Evolutionary conservation across 2,113 vertebrate genomes (phyloP).

Genomic region (Collichthys lucidus): DNA sequence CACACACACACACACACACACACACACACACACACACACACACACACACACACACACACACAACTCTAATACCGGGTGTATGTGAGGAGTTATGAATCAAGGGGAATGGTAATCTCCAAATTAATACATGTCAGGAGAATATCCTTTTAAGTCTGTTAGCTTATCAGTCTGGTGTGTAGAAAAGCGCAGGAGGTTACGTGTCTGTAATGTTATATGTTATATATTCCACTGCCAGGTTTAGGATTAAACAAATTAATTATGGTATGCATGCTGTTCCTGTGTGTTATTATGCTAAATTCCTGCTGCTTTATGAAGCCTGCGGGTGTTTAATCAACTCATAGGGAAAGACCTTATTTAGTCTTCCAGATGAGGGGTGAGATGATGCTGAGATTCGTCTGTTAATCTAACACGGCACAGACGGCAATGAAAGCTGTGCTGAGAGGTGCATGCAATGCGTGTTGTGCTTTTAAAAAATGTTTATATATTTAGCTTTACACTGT

Average conservation of each 20-base stretch:
- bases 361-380: neutral
- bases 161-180: neutral
- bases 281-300: slow-evolving; percentile 20
- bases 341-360: neutral
- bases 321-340: slow-evolving; percentile 8
- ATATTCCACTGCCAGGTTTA: neutral
- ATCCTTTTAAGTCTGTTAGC: neutral
- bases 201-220: neutral
- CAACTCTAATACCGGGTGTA: neutral
- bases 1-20: neutral
- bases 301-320: slow-evolving; percentile 21
- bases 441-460: neutral
- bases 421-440: neutral
- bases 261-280: slow-evolving; percentile 8
- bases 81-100: neutral
- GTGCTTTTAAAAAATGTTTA: neutral
- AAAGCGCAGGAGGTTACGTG: neutral
- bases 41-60: too few relatives aligned
- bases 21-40: too few relatives aligned
- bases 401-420: neutral
- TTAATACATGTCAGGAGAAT: neutral
- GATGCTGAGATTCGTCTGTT: neutral
- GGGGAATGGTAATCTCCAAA: neutral
- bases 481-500: too few relatives aligned
- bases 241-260: slow-evolving; percentile 30